Percentiles rank a stretch among this genome's conserved stretches.
Conservation (phyloP, 1,140 invertebrate species). For the Aporrectodea caliginosa region DNA sequence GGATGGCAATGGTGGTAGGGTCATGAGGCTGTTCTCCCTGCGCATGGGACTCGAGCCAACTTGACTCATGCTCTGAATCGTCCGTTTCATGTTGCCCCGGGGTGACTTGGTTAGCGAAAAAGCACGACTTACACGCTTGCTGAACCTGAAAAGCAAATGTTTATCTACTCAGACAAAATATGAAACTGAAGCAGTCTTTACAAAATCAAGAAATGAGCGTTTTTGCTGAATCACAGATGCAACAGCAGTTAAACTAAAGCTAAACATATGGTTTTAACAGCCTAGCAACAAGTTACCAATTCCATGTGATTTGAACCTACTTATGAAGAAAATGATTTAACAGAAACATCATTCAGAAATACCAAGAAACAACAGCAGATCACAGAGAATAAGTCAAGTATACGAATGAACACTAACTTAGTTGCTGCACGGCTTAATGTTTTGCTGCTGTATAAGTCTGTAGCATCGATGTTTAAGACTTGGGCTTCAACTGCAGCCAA, state of each 20-base stretch:
- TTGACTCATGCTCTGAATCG: slow-evolving; percentile 76
- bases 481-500: slow-evolving; percentile 40
- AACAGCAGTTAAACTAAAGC: no score
- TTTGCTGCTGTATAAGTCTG: slow-evolving; percentile 35
- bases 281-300: no score
- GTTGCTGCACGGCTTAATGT: slow-evolving; percentile 18
- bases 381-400: no score
- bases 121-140: slow-evolving; percentile 79
- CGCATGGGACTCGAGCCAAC: slow-evolving; percentile 11
- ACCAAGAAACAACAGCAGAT: no score
- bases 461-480: slow-evolving; percentile 42
- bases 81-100: slow-evolving; percentile 77
- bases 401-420: slow-evolving; percentile 23
- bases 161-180: background rate
- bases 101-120: slow-evolving; percentile 93
- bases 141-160: slow-evolving; percentile 42
- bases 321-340: no score
- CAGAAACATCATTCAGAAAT: no score
- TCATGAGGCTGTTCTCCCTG: background rate
- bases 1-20: background rate
- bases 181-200: no score
- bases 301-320: no score
- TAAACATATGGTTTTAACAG: no score
- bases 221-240: no score
- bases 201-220: no score